phyloP scores from a whole-genome alignment of 2,797 vertebrate genomes.

The Tympanoctomys barrerae region DNA sequence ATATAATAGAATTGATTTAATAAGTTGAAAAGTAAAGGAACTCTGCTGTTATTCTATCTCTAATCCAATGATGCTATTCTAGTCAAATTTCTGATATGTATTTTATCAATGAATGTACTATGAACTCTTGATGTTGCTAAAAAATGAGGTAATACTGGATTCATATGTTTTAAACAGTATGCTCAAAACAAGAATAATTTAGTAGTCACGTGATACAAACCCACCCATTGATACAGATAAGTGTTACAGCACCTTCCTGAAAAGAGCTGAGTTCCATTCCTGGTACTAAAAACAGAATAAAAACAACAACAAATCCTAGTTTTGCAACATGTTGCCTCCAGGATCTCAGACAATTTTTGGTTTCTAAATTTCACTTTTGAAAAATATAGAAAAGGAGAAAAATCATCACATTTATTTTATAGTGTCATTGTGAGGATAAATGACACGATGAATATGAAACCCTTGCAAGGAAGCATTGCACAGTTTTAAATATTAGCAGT shows the following conservation, averaged over 20 bases:
- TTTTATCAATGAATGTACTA: neutral
- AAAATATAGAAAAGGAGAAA: neutral
- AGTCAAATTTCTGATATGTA: neutral
- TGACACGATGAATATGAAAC: neutral
- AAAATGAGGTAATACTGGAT: neutral
- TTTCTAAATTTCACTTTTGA: neutral
- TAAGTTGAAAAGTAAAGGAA: neutral
- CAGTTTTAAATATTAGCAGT: neutral
- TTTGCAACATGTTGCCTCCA: neutral
- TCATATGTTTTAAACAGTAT: neutral
- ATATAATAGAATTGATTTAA: neutral
- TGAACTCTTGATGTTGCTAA: neutral
- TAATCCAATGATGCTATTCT: neutral
- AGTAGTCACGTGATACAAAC: neutral
- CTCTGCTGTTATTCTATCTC: neutral
- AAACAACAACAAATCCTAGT: neutral
- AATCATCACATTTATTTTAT: neutral
- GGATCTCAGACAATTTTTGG: neutral
- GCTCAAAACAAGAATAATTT: neutral
- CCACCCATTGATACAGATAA: no score
- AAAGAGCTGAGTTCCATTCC: no score
- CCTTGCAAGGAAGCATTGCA: neutral
- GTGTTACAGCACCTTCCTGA: no score
- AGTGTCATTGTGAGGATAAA: neutral
- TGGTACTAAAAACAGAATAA: no score